phyloP scores from a whole-genome alignment of 2,113 vertebrate species.

The Forbesichthys papilliferus region DNA sequence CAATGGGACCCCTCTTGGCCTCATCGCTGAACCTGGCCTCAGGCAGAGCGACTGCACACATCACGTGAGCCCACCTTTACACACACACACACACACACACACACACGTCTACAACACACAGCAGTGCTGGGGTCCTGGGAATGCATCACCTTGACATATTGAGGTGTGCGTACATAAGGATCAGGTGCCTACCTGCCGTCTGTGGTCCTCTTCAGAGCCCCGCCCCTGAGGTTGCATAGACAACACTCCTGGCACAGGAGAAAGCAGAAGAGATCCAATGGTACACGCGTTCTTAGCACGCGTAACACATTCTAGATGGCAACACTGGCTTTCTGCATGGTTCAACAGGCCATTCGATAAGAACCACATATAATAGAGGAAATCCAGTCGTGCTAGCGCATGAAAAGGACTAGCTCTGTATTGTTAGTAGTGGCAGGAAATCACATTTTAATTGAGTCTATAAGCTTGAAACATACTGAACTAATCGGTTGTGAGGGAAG shows the following conservation, averaged over 20 bases:
- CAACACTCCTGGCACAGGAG: slow-evolving; percentile 85
- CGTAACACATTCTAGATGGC: no score
- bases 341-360: no score
- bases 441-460: background rate
- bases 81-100: slow-evolving; percentile 10
- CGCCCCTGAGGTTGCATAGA: slow-evolving; percentile 95
- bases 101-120: no score
- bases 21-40: slow-evolving; percentile 92
- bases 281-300: no score
- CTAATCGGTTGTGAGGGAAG: background rate
- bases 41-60: slow-evolving; percentile 92
- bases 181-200: slow-evolving; percentile 84
- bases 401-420: no score
- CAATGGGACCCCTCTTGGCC: slow-evolving; percentile 86
- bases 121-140: no score
- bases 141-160: background rate
- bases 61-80: slow-evolving; percentile 92
- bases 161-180: slow-evolving; percentile 2
- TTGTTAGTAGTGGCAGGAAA: no score
- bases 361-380: no score
- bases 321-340: no score
- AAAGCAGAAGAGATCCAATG: slow-evolving; percentile 8
- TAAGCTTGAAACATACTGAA: background rate
- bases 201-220: slow-evolving; percentile 92
- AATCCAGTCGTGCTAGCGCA: no score